These are phyloP conservation scores for Harpegnathos saltator DNA, from an alignment of 1,140 invertebrate genomes.

Conservation along the genomic window DNA sequence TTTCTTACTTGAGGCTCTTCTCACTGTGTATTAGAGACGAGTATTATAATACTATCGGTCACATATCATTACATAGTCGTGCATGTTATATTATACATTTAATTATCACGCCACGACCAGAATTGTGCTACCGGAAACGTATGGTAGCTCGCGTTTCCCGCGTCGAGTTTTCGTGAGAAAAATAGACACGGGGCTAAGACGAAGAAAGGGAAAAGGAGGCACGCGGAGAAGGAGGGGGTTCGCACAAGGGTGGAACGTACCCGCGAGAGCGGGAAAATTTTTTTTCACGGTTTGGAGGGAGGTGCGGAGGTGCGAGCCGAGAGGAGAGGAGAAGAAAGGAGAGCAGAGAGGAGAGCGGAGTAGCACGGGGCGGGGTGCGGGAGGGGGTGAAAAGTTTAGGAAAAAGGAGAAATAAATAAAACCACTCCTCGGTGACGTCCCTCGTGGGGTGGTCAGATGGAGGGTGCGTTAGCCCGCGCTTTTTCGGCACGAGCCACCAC, in stretches of 20 bases:
- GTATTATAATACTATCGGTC: too few relatives aligned
- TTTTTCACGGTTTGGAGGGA: conserved; percentile 36
- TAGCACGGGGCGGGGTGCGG: neutral
- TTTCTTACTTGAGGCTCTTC: too few relatives aligned
- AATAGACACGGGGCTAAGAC: conserved; percentile 38
- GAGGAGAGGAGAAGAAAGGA: neutral
- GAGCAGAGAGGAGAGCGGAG: conserved; percentile 8
- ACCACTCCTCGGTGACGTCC: conserved; percentile 55
- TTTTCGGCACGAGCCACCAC: conserved; percentile 76
- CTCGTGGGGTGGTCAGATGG: conserved; percentile 46
- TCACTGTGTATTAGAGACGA: too few relatives aligned
- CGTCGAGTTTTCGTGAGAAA: conserved; percentile 59
- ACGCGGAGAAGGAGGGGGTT: neutral
- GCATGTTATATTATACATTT: neutral
- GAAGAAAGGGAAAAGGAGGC: conserved; percentile 30
- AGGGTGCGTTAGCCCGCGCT: conserved; percentile 75
- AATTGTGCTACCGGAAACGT: conserved; percentile 59
- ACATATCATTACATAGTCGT: neutral
- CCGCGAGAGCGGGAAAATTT: conserved; percentile 35
- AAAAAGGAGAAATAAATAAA: conserved; percentile 74
- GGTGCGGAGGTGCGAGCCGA: conserved; percentile 5
- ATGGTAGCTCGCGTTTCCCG: conserved; percentile 56
- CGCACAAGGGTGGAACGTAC: neutral
- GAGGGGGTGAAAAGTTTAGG: conserved; percentile 45
- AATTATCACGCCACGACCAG: conserved; percentile 17